Base-by-base conservation (phyloP, 2,797 vertebrate genomes). In the Syndactyla subalaris region DNA sequence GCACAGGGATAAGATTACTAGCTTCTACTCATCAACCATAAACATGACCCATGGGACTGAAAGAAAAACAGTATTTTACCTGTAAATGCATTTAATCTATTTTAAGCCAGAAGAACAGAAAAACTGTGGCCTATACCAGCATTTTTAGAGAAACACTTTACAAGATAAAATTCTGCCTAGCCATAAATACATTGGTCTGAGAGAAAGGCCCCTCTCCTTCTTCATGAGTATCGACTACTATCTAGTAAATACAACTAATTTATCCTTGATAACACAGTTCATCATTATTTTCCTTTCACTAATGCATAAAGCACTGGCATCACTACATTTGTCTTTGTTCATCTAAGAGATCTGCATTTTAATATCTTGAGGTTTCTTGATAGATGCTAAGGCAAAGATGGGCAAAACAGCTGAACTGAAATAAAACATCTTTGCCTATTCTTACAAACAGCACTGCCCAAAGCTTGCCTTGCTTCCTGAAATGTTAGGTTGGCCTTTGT, bases 71-170 rank as follows among this genome's bases (percentile, higher is more conserved):
- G 4, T 26, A 57, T 81, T 80, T 90, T 72, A 72, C 8, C 20
- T 57, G 19, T 22, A 76, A 85, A 71, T 45, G 13, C 30, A 46
- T 34, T 68, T 65, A 21, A 9, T 10, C 1, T 9, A 24, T 68
- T 86, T 74, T 54, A 80, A 67, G 19, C 26, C 12, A 48, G 21
- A 57, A 74, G 14, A 15, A 61, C 14, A 49, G 7, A 52, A 84
- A 82, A 75, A 54, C 0, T 12, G 20, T 39, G 46, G n/a, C 19
- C 6, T 62, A 24, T 23, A 39, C 0, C 0, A 54, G n/a, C 10
- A 59, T 70, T 67, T 89, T 87, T 57, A 85, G 52, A 76, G n/a
- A 91, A 93, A 51, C 8, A 41, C 4, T 67, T 77, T 49, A 39
- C 22, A 41, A 63, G 36, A 59, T 8, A 80, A 14, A 63, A 49